Percentiles rank a stretch among this genome's conserved stretches.
Evolutionary conservation across 2,113 vertebrate genomes (phyloP).

Genomic region (Austrofundulus limnaeus): DNA sequence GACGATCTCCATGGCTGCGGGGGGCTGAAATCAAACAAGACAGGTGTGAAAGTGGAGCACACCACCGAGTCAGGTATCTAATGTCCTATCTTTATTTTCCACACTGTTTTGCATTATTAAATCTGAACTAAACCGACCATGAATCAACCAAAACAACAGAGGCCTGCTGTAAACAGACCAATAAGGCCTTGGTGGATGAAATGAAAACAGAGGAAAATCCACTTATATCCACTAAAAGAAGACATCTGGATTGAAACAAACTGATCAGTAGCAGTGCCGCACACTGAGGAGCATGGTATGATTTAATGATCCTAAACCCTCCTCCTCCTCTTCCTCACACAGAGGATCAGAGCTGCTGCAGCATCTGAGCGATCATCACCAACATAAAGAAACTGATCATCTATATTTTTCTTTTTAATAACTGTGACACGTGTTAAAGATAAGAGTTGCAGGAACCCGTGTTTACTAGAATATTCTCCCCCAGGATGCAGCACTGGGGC

Average conservation of each 20-base stretch:
- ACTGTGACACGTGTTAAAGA: too few relatives aligned
- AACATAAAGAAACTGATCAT: background rate
- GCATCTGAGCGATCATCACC: slow-evolving; percentile 37
- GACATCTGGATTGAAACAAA: slow-evolving; percentile 12
- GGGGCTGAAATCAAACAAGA: slow-evolving; percentile 51
- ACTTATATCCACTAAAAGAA: slow-evolving; percentile 13
- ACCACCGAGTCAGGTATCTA: too few relatives aligned
- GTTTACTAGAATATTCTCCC: slow-evolving; percentile 21
- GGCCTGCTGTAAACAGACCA: slow-evolving; percentile 13
- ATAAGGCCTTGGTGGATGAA: slow-evolving; percentile 32
- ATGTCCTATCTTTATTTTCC: too few relatives aligned
- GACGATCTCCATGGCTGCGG: slow-evolving; percentile 76
- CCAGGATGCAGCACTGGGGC: slow-evolving; percentile 51
- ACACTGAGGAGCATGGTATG: slow-evolving; percentile 14
- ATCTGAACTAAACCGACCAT: background rate
- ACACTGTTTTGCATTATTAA: background rate
- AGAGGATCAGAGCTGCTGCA: slow-evolving; percentile 64
- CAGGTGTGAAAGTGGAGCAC: background rate
- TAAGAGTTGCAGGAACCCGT: background rate
- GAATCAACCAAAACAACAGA: background rate
- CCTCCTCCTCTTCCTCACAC: background rate
- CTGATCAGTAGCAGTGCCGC: slow-evolving; percentile 8
- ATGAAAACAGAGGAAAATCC: slow-evolving; percentile 11
- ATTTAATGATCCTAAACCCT: slow-evolving; percentile 38
- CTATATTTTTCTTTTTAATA: too few relatives aligned